phyloP scores from a whole-genome alignment of 2,888 invertebrate genomes.

The Tuberolachnus salignus region DNA sequence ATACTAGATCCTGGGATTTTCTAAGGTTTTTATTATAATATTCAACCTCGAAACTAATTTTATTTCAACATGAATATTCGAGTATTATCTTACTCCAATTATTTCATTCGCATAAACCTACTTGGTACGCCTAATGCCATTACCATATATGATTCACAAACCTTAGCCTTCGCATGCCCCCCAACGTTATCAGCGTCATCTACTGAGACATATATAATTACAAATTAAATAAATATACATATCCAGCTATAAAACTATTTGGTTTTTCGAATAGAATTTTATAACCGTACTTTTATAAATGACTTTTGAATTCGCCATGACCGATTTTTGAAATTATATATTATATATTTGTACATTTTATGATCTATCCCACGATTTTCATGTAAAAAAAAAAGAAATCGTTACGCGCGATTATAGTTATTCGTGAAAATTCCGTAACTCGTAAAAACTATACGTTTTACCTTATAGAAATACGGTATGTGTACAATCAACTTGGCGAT shows the following conservation, averaged over 20 bases:
- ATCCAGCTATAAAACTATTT: not conserved
- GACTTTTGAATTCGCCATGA: not conserved
- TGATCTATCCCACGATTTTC: not conserved
- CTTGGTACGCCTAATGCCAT: not conserved
- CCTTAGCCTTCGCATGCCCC: not conserved
- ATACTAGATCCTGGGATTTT: not conserved
- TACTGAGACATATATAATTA: not conserved
- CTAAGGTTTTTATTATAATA: not conserved
- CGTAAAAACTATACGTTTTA: not conserved
- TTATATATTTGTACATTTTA: not conserved
- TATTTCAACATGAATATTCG: slow-evolving; percentile 8
- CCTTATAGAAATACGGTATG: not conserved
- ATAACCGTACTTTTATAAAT: not conserved
- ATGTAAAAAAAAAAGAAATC: not conserved
- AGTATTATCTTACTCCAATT: not conserved
- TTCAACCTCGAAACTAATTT: slow-evolving; percentile 10
- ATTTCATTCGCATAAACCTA: not conserved
- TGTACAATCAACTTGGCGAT: not conserved
- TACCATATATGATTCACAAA: not conserved
- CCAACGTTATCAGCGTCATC: not conserved
- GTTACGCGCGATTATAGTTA: not conserved
- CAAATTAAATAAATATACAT: not conserved
- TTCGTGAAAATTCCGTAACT: not conserved
- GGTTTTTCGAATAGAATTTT: not conserved
- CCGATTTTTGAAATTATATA: not conserved